A percentile compares a stretch with the other conserved stretches of the same genome.
Conservation (phyloP, 2,797 vertebrate species). For the Sebastolobus altivelis region DNA sequence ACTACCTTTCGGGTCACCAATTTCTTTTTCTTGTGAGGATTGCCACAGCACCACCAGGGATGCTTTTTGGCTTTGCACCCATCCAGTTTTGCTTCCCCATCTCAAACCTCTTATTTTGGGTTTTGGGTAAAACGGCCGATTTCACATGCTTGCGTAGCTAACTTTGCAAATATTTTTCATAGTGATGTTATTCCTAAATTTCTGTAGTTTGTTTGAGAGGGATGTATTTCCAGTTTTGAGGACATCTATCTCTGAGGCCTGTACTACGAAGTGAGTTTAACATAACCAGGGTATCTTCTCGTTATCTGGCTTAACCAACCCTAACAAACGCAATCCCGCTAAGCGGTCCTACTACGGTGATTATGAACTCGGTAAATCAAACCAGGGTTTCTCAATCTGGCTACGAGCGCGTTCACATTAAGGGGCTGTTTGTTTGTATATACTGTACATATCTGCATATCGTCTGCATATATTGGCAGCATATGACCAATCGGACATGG, state of each 20-base stretch:
- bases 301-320: too few relatives aligned
- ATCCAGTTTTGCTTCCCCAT: not conserved
- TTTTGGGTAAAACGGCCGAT: not conserved
- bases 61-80: not conserved
- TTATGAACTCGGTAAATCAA: too few relatives aligned
- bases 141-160: not conserved
- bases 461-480: too few relatives aligned
- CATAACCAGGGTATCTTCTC: too few relatives aligned
- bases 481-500: too few relatives aligned
- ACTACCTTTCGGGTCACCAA: not conserved
- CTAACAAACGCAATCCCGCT: fast-evolving
- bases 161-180: not conserved
- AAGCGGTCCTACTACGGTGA: too few relatives aligned
- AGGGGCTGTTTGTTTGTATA: too few relatives aligned
- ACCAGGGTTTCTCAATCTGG: too few relatives aligned
- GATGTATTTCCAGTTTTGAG: not conserved
- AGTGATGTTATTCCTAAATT: not conserved
- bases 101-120: not conserved
- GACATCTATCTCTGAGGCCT: not conserved
- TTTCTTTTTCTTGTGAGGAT: not conserved
- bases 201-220: not conserved
- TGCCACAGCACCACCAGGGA: not conserved
- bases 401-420: too few relatives aligned
- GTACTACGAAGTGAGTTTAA: fast-evolving
- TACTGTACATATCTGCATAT: too few relatives aligned